phyloP scores from a whole-genome alignment of 2,113 vertebrate species.

The Porphyrio hochstetteri region DNA sequence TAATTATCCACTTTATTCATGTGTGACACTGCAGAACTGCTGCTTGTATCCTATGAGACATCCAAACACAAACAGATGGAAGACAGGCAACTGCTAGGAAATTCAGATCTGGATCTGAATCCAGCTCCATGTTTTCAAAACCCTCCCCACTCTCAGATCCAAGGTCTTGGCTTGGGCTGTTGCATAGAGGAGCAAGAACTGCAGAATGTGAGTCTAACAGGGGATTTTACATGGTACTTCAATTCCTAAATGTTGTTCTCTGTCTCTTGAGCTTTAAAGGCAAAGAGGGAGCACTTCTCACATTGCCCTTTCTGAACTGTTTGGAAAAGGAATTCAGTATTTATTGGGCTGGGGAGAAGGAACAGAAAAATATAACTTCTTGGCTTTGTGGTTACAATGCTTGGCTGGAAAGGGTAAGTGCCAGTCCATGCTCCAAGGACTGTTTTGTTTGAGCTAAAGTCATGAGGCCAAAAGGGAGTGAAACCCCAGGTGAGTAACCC shows the following conservation, averaged over 20 bases:
- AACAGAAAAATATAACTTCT: neutral
- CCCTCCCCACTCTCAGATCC: neutral
- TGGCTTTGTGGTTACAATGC: neutral
- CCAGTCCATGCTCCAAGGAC: neutral
- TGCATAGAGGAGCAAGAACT: neutral
- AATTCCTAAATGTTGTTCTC: neutral
- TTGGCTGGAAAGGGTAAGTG: neutral
- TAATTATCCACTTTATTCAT: conserved; percentile 71
- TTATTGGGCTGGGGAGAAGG: neutral
- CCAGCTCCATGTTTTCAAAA: neutral
- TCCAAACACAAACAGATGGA: conserved; percentile 38
- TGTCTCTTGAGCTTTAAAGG: neutral
- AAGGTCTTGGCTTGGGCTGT: neutral
- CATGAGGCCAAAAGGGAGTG: neutral
- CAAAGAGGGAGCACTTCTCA: neutral
- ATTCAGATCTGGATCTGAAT: conserved; percentile 34
- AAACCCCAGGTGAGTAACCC: neutral
- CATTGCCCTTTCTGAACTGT: neutral
- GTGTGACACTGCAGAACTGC: conserved; percentile 61
- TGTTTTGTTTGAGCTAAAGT: neutral
- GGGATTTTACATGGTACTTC: neutral
- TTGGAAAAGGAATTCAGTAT: neutral
- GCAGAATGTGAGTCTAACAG: neutral
- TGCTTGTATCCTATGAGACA: conserved; percentile 56
- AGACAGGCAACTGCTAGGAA: conserved; percentile 17